Evolutionary conservation across 2,113 vertebrate species (phyloP).

Genomic region (Edolisoma coerulescens): DNA sequence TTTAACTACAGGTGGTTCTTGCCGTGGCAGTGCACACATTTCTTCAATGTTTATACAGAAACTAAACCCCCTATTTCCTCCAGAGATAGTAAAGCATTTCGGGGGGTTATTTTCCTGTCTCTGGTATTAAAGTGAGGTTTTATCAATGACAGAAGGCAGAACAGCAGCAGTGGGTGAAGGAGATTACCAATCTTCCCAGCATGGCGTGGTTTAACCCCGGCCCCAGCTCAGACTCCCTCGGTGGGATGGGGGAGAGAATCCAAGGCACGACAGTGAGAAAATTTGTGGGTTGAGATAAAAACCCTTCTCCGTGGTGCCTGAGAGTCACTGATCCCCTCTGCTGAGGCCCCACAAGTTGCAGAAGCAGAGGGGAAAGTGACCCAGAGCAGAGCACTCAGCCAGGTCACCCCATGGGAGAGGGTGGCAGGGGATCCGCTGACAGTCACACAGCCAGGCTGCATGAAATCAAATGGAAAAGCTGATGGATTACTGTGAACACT

Average conservation of each 20-base stretch:
- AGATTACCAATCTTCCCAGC: background rate
- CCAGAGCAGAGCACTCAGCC: background rate
- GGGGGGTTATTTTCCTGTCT: constrained; percentile 3
- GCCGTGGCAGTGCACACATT: background rate
- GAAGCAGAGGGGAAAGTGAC: background rate
- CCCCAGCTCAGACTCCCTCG: background rate
- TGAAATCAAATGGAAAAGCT: background rate
- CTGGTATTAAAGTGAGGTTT: background rate
- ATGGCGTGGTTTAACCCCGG: background rate
- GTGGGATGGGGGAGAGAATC: background rate
- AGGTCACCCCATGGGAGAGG: background rate
- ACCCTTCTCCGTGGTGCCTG: background rate
- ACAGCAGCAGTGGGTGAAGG: background rate
- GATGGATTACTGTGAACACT: background rate
- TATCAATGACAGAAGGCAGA: background rate
- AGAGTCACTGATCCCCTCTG: background rate
- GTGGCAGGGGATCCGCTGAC: background rate
- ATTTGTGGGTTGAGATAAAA: background rate
- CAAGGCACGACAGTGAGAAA: background rate
- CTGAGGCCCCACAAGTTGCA: background rate
- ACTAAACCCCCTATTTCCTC: background rate
- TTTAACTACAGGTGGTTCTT: constrained; percentile 64
- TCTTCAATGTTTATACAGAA: background rate
- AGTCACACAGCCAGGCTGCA: background rate
- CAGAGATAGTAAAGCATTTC: background rate